Evolutionary conservation across 2,888 invertebrate species (phyloP).

Genomic region (Hirudinaria manillensis): DNA sequence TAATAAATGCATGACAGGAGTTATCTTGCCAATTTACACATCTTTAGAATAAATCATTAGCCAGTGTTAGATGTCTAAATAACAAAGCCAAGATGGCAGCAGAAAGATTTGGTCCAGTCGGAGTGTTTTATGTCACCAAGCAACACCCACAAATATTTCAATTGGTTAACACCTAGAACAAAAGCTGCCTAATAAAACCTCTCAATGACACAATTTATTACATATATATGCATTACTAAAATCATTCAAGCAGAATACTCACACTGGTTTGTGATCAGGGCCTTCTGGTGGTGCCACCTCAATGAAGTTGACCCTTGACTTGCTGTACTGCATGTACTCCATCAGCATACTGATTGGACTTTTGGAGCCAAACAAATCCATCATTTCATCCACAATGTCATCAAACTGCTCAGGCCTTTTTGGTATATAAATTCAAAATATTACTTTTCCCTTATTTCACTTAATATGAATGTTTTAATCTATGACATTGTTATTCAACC

Average conservation of each 20-base stretch:
- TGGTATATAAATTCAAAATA: constrained; percentile 8
- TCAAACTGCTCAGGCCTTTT: constrained; percentile 5
- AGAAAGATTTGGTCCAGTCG: too few species aligned
- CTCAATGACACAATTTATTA: not conserved
- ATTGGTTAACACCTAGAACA: too few species aligned
- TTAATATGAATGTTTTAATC: too few species aligned
- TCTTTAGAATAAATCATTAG: too few species aligned
- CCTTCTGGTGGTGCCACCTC: constrained; percentile 31
- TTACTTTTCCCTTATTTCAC: not conserved
- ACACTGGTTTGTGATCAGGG: constrained; percentile 30
- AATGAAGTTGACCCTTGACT: constrained; percentile 29
- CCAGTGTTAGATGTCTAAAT: too few species aligned
- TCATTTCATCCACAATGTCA: constrained; percentile 21
- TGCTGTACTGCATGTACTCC: constrained; percentile 30
- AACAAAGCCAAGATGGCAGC: too few species aligned
- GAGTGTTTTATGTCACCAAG: too few species aligned
- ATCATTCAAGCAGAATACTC: not conserved
- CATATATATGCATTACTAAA: not conserved
- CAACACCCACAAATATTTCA: too few species aligned
- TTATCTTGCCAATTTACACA: too few species aligned
- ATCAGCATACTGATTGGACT: constrained; percentile 33
- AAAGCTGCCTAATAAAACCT: not conserved
- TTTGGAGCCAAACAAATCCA: constrained; percentile 23
- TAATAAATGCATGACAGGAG: too few species aligned
- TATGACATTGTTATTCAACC: too few species aligned